Evolutionary conservation across 2,113 vertebrate species (phyloP), one percentile per base, ranked within the genome.

Genomic region (Sclerurus mexicanus): DNA sequence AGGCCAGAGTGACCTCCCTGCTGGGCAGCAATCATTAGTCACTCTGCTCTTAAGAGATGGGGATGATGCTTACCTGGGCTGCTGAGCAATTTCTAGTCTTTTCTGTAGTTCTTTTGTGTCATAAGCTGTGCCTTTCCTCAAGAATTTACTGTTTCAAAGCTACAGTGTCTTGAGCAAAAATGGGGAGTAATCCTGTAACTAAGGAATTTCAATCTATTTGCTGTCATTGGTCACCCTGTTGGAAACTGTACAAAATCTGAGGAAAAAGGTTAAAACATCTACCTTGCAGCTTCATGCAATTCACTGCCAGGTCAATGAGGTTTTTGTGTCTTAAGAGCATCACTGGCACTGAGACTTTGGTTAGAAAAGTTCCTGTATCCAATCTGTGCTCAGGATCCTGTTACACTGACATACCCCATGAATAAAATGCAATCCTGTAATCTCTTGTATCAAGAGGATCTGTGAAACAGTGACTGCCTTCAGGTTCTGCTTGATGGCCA

Each of bases 321-420:
- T 53, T 82, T 69, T 67, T 3, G 2, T 39, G 8, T 62, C 20
- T 73, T 66, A 35, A 64, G 22, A 72, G 20, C 23, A 55, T 62
- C 78, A 33, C 12, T 64, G 7, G 6, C 25, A n/a, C 42, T 27
- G 21, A 42, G 21, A 33, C 9, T 71, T 76, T 1, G 0, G 35
- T 63, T 59, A 74, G 39, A 80, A 92, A 58, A 37, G 35, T 12
- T 64, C 19, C 37, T 74, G 16, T 52, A 35, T 23, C 27, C 14
- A 10, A 0, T 60, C 25, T 47, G 27, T 79, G 14, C 24, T 82
- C 22, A 47, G 62, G 49, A 94, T 68, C 21, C 16, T 62, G 46
- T 23, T 24, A 9, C n/a, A 39, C 8, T 58, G 50, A 53, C 0
- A 0, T 25, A 66, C 10, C 4, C 14, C 13, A 39, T 35, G 35